Conservation (phyloP, 1,140 invertebrate genomes). For the Polypedilum pembai region DNA sequence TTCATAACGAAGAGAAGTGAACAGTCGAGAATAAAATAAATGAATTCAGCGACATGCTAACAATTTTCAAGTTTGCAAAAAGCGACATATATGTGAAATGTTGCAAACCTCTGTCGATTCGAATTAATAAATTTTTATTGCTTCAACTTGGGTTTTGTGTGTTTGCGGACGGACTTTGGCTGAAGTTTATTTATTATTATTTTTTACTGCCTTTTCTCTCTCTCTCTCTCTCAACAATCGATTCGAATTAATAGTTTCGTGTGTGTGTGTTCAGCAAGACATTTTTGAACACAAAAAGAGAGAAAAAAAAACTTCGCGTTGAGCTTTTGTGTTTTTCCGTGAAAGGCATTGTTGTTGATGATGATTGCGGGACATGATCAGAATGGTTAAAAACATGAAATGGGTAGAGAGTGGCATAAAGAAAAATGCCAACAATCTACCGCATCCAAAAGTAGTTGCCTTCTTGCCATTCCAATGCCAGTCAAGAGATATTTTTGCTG, state of each 20-base stretch:
- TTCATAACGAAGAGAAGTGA: not conserved
- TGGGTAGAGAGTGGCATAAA: not conserved
- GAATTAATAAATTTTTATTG: conserved; percentile 29
- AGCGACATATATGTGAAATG: not conserved
- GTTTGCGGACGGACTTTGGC: not conserved
- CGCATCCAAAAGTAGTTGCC: conserved; percentile 14
- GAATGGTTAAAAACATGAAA: conserved; percentile 21
- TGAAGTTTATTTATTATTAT: conserved; percentile 11
- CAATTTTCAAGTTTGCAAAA: not conserved
- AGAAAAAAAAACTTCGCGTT: not conserved
- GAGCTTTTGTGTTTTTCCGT: conserved; percentile 10
- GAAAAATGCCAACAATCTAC: conserved; percentile 6
- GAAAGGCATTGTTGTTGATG: conserved; percentile 25
- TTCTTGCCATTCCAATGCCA: conserved; percentile 10
- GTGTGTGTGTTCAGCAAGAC: conserved; percentile 8
- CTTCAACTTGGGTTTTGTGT: conserved; percentile 2
- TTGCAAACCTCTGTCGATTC: conserved; percentile 26
- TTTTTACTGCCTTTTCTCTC: not conserved
- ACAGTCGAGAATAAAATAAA: not conserved
- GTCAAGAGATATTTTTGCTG: not conserved
- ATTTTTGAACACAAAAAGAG: not conserved
- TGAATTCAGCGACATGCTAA: conserved; percentile 11
- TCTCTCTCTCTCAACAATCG: not conserved
- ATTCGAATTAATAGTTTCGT: not conserved
- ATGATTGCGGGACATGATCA: conserved; percentile 28